A percentile compares a stretch with the other conserved stretches of the same genome.
Conservation (phyloP, 1,140 invertebrate species). For the Drosophila nigromelanica region DNA sequence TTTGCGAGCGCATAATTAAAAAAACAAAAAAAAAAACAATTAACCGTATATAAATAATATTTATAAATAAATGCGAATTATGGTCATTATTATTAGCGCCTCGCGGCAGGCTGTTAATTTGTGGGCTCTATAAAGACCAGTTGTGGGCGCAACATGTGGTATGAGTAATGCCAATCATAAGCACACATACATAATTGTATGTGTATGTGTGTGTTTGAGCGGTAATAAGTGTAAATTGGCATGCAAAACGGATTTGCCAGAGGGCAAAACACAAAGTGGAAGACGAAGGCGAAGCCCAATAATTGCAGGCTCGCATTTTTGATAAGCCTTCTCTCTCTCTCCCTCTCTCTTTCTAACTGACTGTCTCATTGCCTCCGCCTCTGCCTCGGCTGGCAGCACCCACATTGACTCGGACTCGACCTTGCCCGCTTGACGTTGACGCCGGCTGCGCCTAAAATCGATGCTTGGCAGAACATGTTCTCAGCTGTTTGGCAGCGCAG, state of each 20-base stretch:
- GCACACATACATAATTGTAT: conserved; percentile 4
- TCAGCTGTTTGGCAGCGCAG: conserved; percentile 47
- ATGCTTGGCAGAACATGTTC: conserved; percentile 5
- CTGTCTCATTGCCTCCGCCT: background rate
- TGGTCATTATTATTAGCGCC: conserved; percentile 21
- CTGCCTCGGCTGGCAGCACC: background rate
- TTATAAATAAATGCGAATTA: conserved; percentile 43
- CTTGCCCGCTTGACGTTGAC: conserved; percentile 24
- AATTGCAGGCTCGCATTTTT: conserved; percentile 51
- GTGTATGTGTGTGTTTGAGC: conserved; percentile 3
- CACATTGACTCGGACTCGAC: conserved; percentile 19
- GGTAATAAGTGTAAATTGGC: conserved; percentile 30
- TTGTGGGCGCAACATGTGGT: conserved; percentile 47
- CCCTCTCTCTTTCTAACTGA: too few species aligned
- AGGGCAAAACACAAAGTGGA: conserved; percentile 13
- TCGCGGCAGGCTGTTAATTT: conserved; percentile 15
- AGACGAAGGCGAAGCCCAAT: conserved; percentile 40
- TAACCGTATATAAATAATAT: conserved; percentile 32
- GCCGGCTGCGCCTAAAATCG: conserved; percentile 9
- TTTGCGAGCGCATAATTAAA: conserved; percentile 25
- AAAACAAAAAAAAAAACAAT: conserved; percentile 47
- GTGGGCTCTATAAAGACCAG: conserved; percentile 7
- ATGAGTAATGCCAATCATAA: conserved; percentile 36
- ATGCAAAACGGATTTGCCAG: conserved; percentile 29
- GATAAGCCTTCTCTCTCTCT: conserved; percentile 3